Percentiles rank a stretch among this genome's conserved stretches.
Evolutionary conservation across 2,888 invertebrate species (phyloP).

Genomic region (Cerastis leucographa): DNA sequence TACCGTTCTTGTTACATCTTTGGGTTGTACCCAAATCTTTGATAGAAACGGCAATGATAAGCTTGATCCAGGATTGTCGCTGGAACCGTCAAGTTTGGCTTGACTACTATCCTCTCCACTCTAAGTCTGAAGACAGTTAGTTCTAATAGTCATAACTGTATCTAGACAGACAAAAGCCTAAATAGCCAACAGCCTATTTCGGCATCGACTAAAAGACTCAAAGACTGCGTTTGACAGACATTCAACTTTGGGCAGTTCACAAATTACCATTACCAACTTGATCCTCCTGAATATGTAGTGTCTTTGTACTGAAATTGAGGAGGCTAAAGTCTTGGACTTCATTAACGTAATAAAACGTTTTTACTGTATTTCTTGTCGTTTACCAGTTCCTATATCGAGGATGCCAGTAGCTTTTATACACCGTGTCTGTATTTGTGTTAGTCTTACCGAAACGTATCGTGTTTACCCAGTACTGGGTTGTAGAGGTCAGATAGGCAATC

Average conservation of each 20-base stretch:
- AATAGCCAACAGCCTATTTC: too few species aligned
- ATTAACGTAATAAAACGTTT: conserved; percentile 32
- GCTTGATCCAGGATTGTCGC: not conserved
- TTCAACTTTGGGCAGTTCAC: not conserved
- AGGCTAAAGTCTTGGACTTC: not conserved
- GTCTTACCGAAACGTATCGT: not conserved
- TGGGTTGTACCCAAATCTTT: not conserved
- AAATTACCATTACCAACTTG: not conserved
- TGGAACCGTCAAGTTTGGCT: not conserved
- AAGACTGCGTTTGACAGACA: not conserved
- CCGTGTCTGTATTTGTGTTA: not conserved
- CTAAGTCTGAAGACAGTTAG: not conserved
- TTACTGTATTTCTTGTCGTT: not conserved
- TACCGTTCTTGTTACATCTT: not conserved
- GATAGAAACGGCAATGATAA: not conserved
- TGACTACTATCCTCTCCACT: not conserved
- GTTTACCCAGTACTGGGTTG: not conserved
- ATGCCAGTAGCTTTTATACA: not conserved
- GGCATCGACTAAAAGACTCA: not conserved
- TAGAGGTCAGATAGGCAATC: not conserved
- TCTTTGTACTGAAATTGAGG: conserved; percentile 1
- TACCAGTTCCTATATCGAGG: not conserved
- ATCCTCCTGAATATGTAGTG: not conserved
- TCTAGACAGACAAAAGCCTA: not conserved
- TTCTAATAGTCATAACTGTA: not conserved